Base-by-base conservation (phyloP, 1,140 invertebrate genomes). In the Andrena cerasifolii region DNA sequence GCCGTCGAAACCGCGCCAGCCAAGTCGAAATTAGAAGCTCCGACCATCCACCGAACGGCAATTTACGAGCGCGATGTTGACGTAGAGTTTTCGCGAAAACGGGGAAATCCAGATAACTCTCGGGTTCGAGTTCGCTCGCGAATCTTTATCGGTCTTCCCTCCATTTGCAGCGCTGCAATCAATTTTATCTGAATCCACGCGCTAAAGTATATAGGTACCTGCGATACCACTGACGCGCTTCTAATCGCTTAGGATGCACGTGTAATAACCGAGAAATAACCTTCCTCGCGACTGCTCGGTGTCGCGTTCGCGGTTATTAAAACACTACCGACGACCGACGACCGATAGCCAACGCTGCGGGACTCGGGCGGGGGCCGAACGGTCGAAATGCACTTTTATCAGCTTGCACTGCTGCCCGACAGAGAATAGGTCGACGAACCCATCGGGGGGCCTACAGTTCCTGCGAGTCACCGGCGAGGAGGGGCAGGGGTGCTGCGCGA, bases 371-470 rank as follows among this genome's bases (percentile, higher is more conserved):
- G 45, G 66, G 43, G 68, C 67, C 61, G 21, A 54, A 40, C 63
- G 66, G 67, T 79, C 82, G 78, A 85, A 83, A 88, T 85, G 76
- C 82, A 84, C 80, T 89, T 89, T 88, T 89, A 89, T 89, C 88
- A 83, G 83, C 24, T 62, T 78, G 65, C 73, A 76, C 78, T 47
- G 63, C 61, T 51, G 76, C 45, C 59, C 67, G 73, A 40, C 79
- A 61, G 63, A 72, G 56, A 70, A 40, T 65, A 61, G 82, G 83
- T 87, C 87, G 73, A 87, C 74, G 87, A 85, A 84, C 86, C 68
- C 66, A 58, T 45, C 59, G 56, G 78, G 78, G 67, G 70, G 73
- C 43, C 58, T 45, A 43, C 66, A 65, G 54, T 75, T 31, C 26
- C 53, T 33, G 21, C 47, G 58, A 70, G 65, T 63, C 78, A 58